These are phyloP conservation scores for Myrmophylax atrothorax DNA, from an alignment of 2,113 vertebrate species.

Conservation along the genomic window DNA sequence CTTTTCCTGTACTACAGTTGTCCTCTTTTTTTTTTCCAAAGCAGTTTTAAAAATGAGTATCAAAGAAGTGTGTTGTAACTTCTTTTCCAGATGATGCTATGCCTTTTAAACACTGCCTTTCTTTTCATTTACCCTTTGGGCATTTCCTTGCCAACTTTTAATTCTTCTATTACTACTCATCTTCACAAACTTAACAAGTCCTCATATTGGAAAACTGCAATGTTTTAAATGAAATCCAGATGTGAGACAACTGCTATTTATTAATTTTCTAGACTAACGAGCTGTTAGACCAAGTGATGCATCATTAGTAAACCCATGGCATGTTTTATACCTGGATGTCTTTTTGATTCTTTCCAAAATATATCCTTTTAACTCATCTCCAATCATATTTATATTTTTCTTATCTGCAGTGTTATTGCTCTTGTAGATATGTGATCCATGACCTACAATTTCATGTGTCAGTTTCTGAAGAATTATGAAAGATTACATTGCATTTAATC, in stretches of 20 bases:
- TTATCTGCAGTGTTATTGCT: background rate
- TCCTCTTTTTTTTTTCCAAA: background rate
- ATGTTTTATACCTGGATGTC: background rate
- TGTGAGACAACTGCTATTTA: background rate
- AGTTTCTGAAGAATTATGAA: background rate
- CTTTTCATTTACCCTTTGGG: conserved; percentile 1
- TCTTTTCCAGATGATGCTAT: background rate
- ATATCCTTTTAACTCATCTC: background rate
- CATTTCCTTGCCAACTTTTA: background rate
- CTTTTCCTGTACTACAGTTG: background rate
- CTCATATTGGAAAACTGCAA: background rate
- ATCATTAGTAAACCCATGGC: background rate
- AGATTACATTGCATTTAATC: background rate
- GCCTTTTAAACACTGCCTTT: background rate
- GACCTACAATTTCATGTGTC: background rate
- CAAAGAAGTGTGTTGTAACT: background rate
- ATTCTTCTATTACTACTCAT: background rate
- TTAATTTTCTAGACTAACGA: background rate
- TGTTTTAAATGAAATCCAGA: conserved; percentile 2
- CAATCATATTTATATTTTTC: background rate
- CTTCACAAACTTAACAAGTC: background rate
- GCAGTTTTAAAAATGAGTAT: background rate
- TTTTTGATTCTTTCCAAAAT: background rate
- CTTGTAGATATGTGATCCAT: background rate
- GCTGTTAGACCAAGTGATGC: background rate